A percentile compares a stretch with the other conserved stretches of the same genome.
Conservation (phyloP, 2,888 invertebrate genomes). For the Trichogramma evanescens region DNA sequence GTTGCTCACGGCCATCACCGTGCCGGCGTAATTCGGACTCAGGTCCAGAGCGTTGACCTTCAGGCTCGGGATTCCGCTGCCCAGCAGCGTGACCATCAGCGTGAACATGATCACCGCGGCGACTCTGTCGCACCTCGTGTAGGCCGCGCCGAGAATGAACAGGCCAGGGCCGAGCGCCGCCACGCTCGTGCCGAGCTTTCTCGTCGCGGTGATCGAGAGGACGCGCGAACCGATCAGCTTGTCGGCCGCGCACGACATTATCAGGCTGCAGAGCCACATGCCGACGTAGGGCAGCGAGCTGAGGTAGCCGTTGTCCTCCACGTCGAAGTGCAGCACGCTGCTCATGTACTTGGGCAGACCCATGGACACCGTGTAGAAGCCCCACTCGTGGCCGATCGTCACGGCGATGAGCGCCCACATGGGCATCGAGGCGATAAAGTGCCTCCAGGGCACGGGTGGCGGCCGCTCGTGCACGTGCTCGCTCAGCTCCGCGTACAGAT, state of each 20-base stretch:
- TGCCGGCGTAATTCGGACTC: conserved; percentile 49
- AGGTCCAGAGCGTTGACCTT: conserved; percentile 50
- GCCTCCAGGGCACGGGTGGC: conserved; percentile 39
- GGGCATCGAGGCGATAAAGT: conserved; percentile 53
- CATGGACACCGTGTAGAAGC: conserved; percentile 43
- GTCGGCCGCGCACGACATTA: conserved; percentile 45
- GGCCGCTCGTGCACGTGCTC: conserved; percentile 35
- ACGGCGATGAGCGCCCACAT: conserved; percentile 69
- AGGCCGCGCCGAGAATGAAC: conserved; percentile 49
- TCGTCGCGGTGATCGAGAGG: conserved; percentile 43
- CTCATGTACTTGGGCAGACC: conserved; percentile 48
- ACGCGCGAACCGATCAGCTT: conserved; percentile 39
- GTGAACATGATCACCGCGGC: conserved; percentile 47
- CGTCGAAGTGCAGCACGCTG: conserved; percentile 44
- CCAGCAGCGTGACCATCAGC: conserved; percentile 48
- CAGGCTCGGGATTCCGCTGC: conserved; percentile 48
- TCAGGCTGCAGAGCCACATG: conserved; percentile 47
- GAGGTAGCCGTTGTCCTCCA: conserved; percentile 46
- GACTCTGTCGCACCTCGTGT: conserved; percentile 46
- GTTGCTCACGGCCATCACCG: conserved; percentile 49
- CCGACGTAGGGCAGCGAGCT: conserved; percentile 48
- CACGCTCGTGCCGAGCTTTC: conserved; percentile 49
- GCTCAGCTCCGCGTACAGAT: conserved; percentile 35
- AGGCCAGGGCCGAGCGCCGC: conserved; percentile 49
- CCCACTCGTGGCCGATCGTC: conserved; percentile 44